Conservation (phyloP, 1,140 invertebrate species). For the Drosophila nannoptera region DNA sequence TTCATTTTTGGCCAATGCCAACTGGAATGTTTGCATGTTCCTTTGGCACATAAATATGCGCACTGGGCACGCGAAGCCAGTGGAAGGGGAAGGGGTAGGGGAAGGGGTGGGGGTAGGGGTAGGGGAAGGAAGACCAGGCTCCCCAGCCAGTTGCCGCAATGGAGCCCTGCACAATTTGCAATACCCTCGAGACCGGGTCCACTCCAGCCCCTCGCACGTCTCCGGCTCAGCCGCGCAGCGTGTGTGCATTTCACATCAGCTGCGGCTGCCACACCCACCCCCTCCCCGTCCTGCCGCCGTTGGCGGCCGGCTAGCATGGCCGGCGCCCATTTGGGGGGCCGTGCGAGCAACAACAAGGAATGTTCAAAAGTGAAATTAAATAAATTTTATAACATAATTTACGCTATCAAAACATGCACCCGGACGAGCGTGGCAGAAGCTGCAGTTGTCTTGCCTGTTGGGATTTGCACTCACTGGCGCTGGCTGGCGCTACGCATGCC, state of each 20-base stretch:
- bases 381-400: conserved; percentile 78
- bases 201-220: conserved; percentile 7
- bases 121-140: background rate
- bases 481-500: conserved; percentile 1
- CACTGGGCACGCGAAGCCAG: conserved; percentile 54
- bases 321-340: conserved; percentile 46
- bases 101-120: background rate
- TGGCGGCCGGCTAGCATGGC: conserved; percentile 41
- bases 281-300: too few species aligned
- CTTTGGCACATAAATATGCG: conserved; percentile 66
- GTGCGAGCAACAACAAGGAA: conserved; percentile 53
- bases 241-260: conserved; percentile 12
- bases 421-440: background rate
- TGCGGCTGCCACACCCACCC: conserved; percentile 3
- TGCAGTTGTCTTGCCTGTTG: conserved; percentile 45
- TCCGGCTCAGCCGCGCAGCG: conserved; percentile 42
- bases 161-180: conserved; percentile 59
- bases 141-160: conserved; percentile 1
- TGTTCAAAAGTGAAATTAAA: conserved; percentile 71
- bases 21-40: conserved; percentile 58
- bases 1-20: conserved; percentile 52
- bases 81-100: background rate
- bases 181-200: conserved; percentile 58
- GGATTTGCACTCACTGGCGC: conserved; percentile 34
- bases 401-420: conserved; percentile 76